A percentile compares a stretch with the other conserved stretches of the same genome.
Evolutionary conservation across 1,140 invertebrate genomes (phyloP).

Genomic region (Pinna nobilis): DNA sequence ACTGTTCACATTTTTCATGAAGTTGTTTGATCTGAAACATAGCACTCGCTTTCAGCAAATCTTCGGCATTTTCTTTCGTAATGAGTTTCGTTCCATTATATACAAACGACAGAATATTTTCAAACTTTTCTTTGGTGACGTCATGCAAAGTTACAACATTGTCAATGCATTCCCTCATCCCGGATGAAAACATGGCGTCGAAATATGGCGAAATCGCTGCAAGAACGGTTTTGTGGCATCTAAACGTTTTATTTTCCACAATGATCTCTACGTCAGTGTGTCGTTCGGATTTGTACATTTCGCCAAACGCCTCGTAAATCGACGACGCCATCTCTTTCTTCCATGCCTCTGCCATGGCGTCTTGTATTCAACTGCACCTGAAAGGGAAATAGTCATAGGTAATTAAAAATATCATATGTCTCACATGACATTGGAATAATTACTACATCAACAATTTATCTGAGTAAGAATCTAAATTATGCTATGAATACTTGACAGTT

Average conservation of each 20-base stretch:
- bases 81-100: conserved; percentile 59
- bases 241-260: conserved; percentile 47
- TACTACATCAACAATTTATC: no score
- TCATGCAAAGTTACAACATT: conserved; percentile 54
- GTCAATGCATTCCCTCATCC: conserved; percentile 60
- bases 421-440: no score
- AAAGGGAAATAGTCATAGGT: no score
- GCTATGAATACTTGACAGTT: no score
- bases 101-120: conserved; percentile 61
- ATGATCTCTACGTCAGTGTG: conserved; percentile 54
- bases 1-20: conserved; percentile 59
- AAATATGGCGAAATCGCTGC: conserved; percentile 62
- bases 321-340: conserved; percentile 24
- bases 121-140: conserved; percentile 55
- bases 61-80: conserved; percentile 59
- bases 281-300: conserved; percentile 30
- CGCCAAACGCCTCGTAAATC: conserved; percentile 28
- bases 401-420: no score
- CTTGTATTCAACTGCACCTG: no score
- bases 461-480: no score
- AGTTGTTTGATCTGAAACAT: conserved; percentile 59
- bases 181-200: conserved; percentile 63
- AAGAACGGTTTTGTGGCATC: conserved; percentile 55
- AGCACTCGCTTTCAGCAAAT: conserved; percentile 54
- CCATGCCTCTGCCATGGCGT: conserved; percentile 29